Evolutionary conservation across 1,140 invertebrate genomes (phyloP), one percentile per base, ranked within the genome.

Genomic region (Drosophila kanapiae): DNA sequence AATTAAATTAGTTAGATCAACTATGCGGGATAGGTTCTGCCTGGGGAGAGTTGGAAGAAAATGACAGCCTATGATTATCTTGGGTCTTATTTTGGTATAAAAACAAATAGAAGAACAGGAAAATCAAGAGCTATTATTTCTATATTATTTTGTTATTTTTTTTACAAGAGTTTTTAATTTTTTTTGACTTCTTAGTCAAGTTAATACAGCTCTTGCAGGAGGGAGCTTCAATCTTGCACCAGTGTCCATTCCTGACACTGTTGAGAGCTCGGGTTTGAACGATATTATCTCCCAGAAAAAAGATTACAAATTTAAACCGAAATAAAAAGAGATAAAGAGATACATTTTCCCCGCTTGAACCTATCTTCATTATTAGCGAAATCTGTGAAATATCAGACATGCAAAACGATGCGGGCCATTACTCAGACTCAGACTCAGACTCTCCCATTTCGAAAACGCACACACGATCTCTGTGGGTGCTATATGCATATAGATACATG

Each of bases 401-500:
- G 29, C 62, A 61, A 61, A 31, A 33, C 63, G 63, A 45, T 29
- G 56, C 57, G 63, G 56, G 63, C 57, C 63, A 67, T 67, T 67
- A 67, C 63, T 61, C 58, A 62, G 63, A 35, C 49, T 13, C 1
- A 31, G 16, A 23, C 51, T 16, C 4, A 61, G 29, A 54, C 60
- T 43, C 37, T 31, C 27, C 56, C 29, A 57, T 56, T 29, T 37
- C 23, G 33, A 56, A 56, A 40, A 38, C 60, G 49, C 49, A 51
- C 5, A 51, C 56, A 13, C 35, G 31, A 35, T 43, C 45, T 58
- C 58, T 59, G 67, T 78, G 67, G 75, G 65, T 78, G 77, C 42
- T 40, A 58, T 37, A 27, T 49, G 35, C 16, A 56, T 56, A 23
- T 33, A 16, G 16, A 5, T 16, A 4, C 16, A 13, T 27, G 8